phyloP scores from a whole-genome alignment of 2,888 invertebrate species.

The Platycheirus albimanus region DNA sequence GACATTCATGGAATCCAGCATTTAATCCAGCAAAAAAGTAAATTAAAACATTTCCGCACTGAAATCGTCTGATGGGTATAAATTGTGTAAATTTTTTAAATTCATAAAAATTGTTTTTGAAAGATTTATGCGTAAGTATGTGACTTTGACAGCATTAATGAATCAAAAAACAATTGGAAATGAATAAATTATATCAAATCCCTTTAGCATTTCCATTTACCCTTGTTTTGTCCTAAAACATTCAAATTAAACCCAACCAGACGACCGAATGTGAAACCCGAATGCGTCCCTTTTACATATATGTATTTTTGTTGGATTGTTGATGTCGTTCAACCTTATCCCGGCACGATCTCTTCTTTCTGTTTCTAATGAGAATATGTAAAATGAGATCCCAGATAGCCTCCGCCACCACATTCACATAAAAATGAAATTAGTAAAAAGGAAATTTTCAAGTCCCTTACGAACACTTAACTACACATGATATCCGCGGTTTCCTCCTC shows the following conservation, averaged over 20 bases:
- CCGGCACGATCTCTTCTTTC: conserved; percentile 50
- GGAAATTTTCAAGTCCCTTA: conserved; percentile 28
- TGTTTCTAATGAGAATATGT: conserved; percentile 41
- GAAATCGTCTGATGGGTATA: not conserved
- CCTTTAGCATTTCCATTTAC: conserved; percentile 15
- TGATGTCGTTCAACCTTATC: conserved; percentile 42
- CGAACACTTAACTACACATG: conserved; percentile 11
- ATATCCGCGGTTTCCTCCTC: conserved; percentile 64
- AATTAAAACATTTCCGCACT: conserved; percentile 21
- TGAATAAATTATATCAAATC: conserved; percentile 52
- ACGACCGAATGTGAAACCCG: conserved; percentile 8
- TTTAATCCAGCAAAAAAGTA: conserved; percentile 25
- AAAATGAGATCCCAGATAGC: conserved; percentile 58
- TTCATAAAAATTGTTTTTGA: conserved; percentile 1
- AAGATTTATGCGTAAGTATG: conserved; percentile 17
- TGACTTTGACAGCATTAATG: not conserved
- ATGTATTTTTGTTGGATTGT: not conserved
- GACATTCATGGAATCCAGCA: conserved; percentile 44
- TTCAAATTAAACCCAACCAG: conserved; percentile 41
- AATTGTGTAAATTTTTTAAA: conserved; percentile 11
- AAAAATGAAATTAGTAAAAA: conserved; percentile 39
- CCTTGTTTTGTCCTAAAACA: conserved; percentile 41
- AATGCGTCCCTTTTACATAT: conserved; percentile 32
- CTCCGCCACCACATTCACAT: conserved; percentile 28
- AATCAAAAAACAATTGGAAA: conserved; percentile 36